Evolutionary conservation across 2,113 vertebrate genomes (phyloP).

Genomic region (Pleuronectes platessa): DNA sequence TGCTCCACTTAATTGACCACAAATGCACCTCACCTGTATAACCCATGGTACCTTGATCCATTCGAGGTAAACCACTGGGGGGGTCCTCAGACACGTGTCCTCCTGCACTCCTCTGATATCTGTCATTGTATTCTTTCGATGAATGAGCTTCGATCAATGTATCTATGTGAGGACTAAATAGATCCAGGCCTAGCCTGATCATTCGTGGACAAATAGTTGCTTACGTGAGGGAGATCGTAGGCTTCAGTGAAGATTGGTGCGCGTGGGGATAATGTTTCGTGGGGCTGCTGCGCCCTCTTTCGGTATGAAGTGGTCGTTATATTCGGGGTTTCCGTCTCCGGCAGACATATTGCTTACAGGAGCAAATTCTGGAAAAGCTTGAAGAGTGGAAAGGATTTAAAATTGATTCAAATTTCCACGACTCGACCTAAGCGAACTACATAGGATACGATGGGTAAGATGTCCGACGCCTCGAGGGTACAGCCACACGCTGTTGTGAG

Average conservation of each 20-base stretch:
- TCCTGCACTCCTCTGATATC: neutral
- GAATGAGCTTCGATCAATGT: neutral
- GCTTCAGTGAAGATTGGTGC: neutral
- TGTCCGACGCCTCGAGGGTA: neutral
- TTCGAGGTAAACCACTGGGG: slow-evolving; percentile 49
- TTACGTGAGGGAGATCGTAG: rapidly evolving
- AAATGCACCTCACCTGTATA: slow-evolving; percentile 57
- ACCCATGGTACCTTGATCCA: slow-evolving; percentile 62
- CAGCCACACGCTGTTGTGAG: neutral
- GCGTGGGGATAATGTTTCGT: neutral
- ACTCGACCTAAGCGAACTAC: slow-evolving; percentile 23
- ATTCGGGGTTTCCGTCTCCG: slow-evolving; percentile 67
- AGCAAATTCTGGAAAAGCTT: slow-evolving; percentile 78
- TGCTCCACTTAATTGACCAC: slow-evolving; percentile 54
- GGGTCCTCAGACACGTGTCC: slow-evolving; percentile 14
- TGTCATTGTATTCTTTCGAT: neutral
- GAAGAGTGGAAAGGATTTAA: slow-evolving; percentile 58
- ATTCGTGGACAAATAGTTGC: no score
- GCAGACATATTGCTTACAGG: slow-evolving; percentile 83
- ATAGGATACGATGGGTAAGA: slow-evolving; percentile 80
- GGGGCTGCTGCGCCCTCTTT: slow-evolving; percentile 40
- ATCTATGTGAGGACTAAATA: neutral
- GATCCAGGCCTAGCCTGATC: neutral
- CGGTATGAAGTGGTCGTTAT: slow-evolving; percentile 54
- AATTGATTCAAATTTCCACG: slow-evolving; percentile 43